Evolutionary conservation across 1,140 invertebrate species (phyloP).

Genomic region (Cephus cinctus): DNA sequence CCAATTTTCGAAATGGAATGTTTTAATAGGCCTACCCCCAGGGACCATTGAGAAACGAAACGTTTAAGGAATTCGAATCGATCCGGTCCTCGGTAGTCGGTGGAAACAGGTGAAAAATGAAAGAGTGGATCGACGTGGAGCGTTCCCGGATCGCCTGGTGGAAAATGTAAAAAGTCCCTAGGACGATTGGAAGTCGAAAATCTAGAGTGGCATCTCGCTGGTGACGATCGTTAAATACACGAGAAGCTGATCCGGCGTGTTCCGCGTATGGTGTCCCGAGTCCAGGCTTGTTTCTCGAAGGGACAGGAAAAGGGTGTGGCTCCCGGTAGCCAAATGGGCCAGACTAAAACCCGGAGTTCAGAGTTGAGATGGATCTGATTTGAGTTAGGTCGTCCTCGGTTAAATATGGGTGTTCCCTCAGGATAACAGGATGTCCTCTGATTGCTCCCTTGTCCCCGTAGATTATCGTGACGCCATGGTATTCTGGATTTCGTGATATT

Average conservation of each 20-base stretch:
- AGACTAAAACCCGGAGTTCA: slow-evolving; percentile 20
- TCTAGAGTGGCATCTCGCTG: slow-evolving; percentile 5
- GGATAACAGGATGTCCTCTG: slow-evolving; percentile 42
- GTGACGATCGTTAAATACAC: background rate
- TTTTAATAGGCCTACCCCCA: slow-evolving; percentile 36
- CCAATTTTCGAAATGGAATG: slow-evolving; percentile 45
- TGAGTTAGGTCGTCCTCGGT: slow-evolving; percentile 14
- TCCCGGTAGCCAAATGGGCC: background rate
- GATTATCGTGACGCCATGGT: slow-evolving; percentile 24
- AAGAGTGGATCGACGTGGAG: background rate
- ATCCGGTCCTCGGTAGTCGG: slow-evolving; percentile 12
- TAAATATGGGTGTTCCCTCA: slow-evolving; percentile 37
- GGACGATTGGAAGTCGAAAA: slow-evolving; percentile 2
- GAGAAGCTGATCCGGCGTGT: background rate
- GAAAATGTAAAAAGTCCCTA: no score
- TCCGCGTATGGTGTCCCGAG: background rate
- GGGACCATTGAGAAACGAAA: slow-evolving; percentile 13
- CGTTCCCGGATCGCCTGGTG: background rate
- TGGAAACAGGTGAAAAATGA: slow-evolving; percentile 10
- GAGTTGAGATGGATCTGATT: slow-evolving; percentile 32
- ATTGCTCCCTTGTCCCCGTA: slow-evolving; percentile 39
- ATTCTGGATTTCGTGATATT: slow-evolving; percentile 5
- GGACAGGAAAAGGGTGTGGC: slow-evolving; percentile 27
- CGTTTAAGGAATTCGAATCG: slow-evolving; percentile 17
- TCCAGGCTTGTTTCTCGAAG: slow-evolving; percentile 10